Evolutionary conservation across 2,888 invertebrate species (phyloP), one percentile per base, ranked within the genome.

Genomic region (Morpho helenor): DNA sequence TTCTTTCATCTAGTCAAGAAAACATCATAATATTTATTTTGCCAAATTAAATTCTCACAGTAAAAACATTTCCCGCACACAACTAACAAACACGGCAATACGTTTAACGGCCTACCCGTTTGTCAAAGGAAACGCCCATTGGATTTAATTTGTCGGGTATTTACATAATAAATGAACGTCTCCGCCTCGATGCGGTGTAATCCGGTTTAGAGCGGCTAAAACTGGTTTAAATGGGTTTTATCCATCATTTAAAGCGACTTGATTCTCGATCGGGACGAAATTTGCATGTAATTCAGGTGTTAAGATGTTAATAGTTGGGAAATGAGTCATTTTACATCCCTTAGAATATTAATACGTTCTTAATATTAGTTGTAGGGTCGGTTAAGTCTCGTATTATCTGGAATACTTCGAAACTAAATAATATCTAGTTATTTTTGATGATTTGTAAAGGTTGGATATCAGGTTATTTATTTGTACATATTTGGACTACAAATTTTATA

Each of bases 101-200:
- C 44, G 77, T 82, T 79, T 73, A 73, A 72, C 75, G 72, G 73
- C 76, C 75, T 75, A 75, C 77, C 75, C 85, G 80, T 82, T 84
- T 87, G 83, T 87, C 87, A 86, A 87, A 84, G 81, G 81, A 81
- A 84, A 86, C 80, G 84, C 87, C 85, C 82, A 81, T 83, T 73
- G 88, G 88, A 87, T 87, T 89, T 89, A 89, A 88, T 88, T 89
- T 87, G 88, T 89, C 86, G 82, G 77, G 85, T 88, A 89, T 89
- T 89, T 88, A 87, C 88, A 88, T 89, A 88, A 88, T 89, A 87
- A 88, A 89, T 88, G 87, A 88, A 83, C 82, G 83, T 80, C 84
- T 84, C 79, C 76, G 79, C 82, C 80, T 82, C 82, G 83, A 75
- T 80, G 80, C 78, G 78, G 80, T 76, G 80, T 83, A 80, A 84